phyloP scores from a whole-genome alignment of 2,113 vertebrate species.

The Parotia lawesii region DNA sequence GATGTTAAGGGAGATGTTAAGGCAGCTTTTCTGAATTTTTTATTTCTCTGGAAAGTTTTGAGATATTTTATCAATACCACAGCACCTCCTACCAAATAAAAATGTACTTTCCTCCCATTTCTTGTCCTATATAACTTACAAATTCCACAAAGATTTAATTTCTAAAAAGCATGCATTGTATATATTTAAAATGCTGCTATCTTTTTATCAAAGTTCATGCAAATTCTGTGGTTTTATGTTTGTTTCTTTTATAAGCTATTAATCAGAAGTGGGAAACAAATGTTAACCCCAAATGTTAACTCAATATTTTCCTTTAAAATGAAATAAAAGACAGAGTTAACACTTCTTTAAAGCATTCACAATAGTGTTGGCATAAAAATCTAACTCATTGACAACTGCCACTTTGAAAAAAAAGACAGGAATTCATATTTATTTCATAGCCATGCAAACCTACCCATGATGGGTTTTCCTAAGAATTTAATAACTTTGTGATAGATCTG shows the following conservation, averaged over 20 bases:
- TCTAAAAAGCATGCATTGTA: neutral
- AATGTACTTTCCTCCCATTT: neutral
- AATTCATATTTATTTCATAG: neutral
- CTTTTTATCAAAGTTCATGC: neutral
- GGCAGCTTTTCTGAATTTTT: neutral
- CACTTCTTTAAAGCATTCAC: neutral
- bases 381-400: neutral
- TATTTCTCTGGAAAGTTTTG: neutral
- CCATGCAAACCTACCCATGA: neutral
- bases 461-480: neutral
- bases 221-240: neutral
- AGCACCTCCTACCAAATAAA: neutral
- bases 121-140: neutral
- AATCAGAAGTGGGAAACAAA: neutral
- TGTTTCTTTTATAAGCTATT: neutral
- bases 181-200: neutral
- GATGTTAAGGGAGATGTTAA: neutral
- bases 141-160: neutral
- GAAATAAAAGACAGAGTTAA: neutral
- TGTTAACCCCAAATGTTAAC: neutral
- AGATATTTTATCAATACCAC: neutral
- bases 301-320: neutral
- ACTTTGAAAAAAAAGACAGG: neutral
- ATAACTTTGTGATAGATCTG: neutral
- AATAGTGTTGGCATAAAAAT: neutral